Conservation (phyloP, 2,113 vertebrate species). For the Enhydra lutris region DNA sequence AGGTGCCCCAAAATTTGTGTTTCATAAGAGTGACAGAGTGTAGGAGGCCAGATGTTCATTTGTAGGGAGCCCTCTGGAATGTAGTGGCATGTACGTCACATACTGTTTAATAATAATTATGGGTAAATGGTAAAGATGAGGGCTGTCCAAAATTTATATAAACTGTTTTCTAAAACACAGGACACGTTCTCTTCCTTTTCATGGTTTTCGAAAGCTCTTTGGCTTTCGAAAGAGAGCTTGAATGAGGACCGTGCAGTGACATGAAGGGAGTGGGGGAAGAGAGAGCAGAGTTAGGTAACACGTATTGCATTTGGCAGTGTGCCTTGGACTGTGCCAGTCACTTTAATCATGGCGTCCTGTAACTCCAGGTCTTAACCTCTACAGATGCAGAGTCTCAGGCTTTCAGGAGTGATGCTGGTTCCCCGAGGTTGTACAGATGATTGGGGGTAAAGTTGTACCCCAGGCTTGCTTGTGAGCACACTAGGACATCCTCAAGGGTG, state of each 20-base stretch:
- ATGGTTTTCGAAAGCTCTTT: neutral
- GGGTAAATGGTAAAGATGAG: neutral
- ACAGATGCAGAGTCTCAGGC: neutral
- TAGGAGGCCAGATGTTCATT: neutral
- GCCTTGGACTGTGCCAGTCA: neutral
- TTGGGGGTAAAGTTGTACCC: neutral
- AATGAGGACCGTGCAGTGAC: neutral
- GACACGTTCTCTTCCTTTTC: neutral
- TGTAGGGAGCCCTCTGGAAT: neutral
- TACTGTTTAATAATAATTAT: neutral
- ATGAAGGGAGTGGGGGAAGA: neutral
- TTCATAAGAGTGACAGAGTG: neutral
- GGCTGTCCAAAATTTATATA: neutral
- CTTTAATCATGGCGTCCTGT: neutral
- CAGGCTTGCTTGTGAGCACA: accelerated
- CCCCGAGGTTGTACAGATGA: accelerated
- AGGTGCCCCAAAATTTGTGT: neutral
- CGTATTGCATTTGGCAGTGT: neutral
- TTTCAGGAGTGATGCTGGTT: neutral
- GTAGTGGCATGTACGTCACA: neutral
- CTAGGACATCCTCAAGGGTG: accelerated
- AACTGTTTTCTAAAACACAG: neutral
- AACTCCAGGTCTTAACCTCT: neutral
- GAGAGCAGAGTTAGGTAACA: too few species aligned
- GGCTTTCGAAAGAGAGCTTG: neutral